Evolutionary conservation across 2,888 invertebrate genomes (phyloP), one percentile per base, ranked within the genome.

Genomic region (Mechanitis messenoides): DNA sequence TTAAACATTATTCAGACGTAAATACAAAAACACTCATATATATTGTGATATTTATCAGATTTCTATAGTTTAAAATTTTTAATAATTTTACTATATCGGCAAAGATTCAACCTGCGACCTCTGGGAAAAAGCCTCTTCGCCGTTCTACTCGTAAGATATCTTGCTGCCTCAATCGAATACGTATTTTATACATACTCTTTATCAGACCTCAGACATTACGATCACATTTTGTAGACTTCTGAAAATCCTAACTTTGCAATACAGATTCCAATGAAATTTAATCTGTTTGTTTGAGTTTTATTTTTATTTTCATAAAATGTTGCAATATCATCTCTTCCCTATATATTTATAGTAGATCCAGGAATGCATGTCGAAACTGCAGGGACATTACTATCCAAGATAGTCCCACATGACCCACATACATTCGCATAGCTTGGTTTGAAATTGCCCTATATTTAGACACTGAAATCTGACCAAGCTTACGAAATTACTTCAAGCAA

Each of bases 401-500:
- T 80, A 73, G 62, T 61, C 75, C 74, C 74, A 71, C 72, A 69
- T 84, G 83, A 79, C 87, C 87, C 69, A 86, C 69, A 81, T 83
- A 82, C 82, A 81, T 84, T 84, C 76, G 83, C 85, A 83, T 80
- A 78, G 78, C 78, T 77, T 74, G 69, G 64, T 69, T 76, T 77
- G 76, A 74, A 77, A 79, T 80, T 81, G 84, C 73, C 83, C 85
- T 87, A 87, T 83, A 84, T 87, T 82, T 87, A 86, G 82, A 69
- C 75, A 72, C 75, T 72, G 74, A 71, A 73, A 60, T 56, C n/a
- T 75, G 72, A 76, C 76, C 75, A 74, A 71, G 73, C 73, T 83
- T 85, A 77, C 81, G 81, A 83, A 81, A 81, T 72, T 71, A 66
- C 71, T 50, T 71, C 72, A 72, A 72, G 68, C 68, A 67, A 74